Conservation (phyloP, 1,140 invertebrate genomes). For the Zaprionus capensis region DNA sequence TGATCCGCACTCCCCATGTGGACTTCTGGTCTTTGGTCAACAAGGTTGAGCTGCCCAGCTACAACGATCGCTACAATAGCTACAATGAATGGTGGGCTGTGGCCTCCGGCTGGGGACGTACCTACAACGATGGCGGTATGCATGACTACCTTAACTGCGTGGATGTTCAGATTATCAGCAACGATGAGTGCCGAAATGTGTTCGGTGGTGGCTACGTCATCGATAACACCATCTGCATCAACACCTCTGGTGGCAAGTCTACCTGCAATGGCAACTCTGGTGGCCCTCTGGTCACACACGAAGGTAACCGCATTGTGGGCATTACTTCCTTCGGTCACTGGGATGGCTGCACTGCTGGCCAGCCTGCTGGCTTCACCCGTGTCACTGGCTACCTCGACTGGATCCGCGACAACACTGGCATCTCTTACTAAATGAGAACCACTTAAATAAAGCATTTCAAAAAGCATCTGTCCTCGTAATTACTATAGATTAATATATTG, state of each 20-base stretch:
- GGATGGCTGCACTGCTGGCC: conserved; percentile 73
- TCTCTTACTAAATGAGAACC: conserved; percentile 39
- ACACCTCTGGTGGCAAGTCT: conserved; percentile 54
- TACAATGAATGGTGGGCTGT: conserved; percentile 49
- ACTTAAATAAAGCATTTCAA: conserved; percentile 5
- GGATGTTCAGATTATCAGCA: conserved; percentile 32
- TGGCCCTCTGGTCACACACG: conserved; percentile 84
- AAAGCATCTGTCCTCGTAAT: background rate
- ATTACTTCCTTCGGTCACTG: conserved; percentile 84
- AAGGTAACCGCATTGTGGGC: conserved; percentile 84
- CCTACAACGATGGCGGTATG: conserved; percentile 38
- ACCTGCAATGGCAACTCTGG: conserved; percentile 86
- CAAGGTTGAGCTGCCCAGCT: conserved; percentile 44
- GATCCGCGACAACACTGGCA: conserved; percentile 77
- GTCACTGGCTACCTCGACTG: conserved; percentile 85
- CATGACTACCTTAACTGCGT: conserved; percentile 46
- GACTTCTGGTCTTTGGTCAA: conserved; percentile 33
- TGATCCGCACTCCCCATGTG: conserved; percentile 49
- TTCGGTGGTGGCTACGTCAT: conserved; percentile 35
- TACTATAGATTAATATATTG: background rate
- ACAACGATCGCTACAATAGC: conserved; percentile 50
- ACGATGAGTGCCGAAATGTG: conserved; percentile 11
- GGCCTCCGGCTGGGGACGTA: conserved; percentile 68
- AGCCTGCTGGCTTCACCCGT: conserved; percentile 85
- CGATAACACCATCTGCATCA: conserved; percentile 53